These are phyloP conservation scores for Eristalinus aeneus DNA, from an alignment of 2,888 invertebrate species.

Conservation along the genomic window DNA sequence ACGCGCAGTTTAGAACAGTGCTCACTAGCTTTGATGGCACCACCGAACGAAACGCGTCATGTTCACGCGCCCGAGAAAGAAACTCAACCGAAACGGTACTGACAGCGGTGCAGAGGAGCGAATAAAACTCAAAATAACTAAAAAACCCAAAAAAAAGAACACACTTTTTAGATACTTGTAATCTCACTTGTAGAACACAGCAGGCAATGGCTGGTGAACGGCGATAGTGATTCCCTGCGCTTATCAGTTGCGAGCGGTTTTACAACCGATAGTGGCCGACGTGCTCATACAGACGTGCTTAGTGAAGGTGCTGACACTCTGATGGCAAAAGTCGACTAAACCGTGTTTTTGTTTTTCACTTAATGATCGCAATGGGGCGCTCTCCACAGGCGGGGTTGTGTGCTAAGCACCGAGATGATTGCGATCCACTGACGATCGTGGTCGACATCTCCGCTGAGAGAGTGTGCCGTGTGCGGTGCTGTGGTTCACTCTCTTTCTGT, in stretches of 20 bases:
- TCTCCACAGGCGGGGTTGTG: constrained; percentile 7
- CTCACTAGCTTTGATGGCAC: constrained; percentile 10
- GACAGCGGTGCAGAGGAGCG: constrained; percentile 8
- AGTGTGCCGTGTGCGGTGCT: background rate
- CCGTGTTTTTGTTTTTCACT: background rate
- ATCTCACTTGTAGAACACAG: constrained; percentile 5
- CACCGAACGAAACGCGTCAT: constrained; percentile 15
- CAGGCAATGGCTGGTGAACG: background rate
- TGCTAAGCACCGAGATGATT: constrained; percentile 59
- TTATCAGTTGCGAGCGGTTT: constrained; percentile 35
- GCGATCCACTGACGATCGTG: constrained; percentile 57
- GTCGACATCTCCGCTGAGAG: constrained; percentile 23
- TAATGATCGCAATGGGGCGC: constrained; percentile 2
- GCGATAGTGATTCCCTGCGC: constrained; percentile 15
- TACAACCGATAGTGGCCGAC: constrained; percentile 24
- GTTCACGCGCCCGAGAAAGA: constrained; percentile 25
- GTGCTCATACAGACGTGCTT: background rate
- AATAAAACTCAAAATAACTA: background rate
- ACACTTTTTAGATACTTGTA: background rate
- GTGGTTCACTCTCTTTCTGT: background rate
- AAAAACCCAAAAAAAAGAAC: background rate
- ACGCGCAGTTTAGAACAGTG: constrained; percentile 16
- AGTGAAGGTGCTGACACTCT: constrained; percentile 6
- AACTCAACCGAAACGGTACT: constrained; percentile 42
- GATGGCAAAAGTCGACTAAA: background rate